A percentile compares a stretch with the other conserved stretches of the same genome.
Evolutionary conservation across 2,113 vertebrate species (phyloP).

Genomic region (Trochalopteron elliotii): DNA sequence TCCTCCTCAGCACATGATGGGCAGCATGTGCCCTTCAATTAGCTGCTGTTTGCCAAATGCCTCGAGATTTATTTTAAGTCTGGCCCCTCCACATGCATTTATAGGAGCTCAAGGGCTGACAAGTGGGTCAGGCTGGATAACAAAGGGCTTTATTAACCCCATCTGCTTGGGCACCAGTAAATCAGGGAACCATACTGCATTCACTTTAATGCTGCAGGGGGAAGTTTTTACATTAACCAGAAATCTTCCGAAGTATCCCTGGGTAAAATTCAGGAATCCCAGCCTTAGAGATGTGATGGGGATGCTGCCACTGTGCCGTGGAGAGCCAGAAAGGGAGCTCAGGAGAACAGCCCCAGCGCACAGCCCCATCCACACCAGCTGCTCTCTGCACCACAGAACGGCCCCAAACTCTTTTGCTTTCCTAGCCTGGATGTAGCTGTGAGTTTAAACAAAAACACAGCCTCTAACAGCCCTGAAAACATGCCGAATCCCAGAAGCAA

Average conservation of each 20-base stretch:
- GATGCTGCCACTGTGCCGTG: neutral
- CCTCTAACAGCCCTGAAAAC: neutral
- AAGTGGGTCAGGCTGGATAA: conserved; percentile 26
- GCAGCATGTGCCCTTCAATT: neutral
- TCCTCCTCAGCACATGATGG: neutral
- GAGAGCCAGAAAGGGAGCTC: neutral
- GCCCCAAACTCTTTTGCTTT: neutral
- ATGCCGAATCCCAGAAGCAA: neutral
- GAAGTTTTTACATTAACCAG: neutral
- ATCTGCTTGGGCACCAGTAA: neutral
- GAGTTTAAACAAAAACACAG: conserved; percentile 23
- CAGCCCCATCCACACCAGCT: neutral
- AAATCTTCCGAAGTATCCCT: neutral
- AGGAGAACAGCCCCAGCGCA: accelerated
- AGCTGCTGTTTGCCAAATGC: conserved; percentile 14
- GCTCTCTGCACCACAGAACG: accelerated
- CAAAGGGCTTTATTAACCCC: conserved; percentile 24
- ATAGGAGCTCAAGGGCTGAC: conserved; percentile 12
- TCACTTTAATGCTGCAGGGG: neutral
- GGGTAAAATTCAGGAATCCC: accelerated
- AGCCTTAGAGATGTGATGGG: accelerated
- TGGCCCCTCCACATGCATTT: neutral
- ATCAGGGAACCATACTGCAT: neutral
- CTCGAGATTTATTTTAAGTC: conserved; percentile 15
- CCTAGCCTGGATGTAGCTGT: neutral